phyloP scores from a whole-genome alignment of 1,140 invertebrate genomes.

The Monomorium pharaonis region DNA sequence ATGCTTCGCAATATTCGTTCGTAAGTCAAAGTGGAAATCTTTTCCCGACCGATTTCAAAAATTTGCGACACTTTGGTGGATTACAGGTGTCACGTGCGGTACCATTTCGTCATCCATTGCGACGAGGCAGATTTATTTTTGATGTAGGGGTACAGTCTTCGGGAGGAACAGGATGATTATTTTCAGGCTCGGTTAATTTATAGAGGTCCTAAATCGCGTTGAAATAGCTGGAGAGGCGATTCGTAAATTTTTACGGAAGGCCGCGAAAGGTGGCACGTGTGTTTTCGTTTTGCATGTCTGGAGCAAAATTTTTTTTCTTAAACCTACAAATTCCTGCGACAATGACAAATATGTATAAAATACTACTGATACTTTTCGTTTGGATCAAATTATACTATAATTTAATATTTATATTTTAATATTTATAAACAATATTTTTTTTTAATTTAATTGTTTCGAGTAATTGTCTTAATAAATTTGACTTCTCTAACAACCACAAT shows the following conservation, averaged over 20 bases:
- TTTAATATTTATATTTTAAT: no score
- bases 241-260: constrained; percentile 29
- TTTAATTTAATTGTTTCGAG: no score
- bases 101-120: background rate
- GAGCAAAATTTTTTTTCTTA: background rate
- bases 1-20: background rate
- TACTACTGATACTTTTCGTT: no score
- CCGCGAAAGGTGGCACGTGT: background rate
- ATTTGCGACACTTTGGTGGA: background rate
- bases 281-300: background rate
- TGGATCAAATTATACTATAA: no score
- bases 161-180: constrained; percentile 41
- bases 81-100: background rate
- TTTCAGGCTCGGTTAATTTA: constrained; percentile 41
- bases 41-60: background rate
- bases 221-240: background rate
- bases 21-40: background rate
- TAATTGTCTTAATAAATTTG: no score
- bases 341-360: no score
- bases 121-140: constrained; percentile 19
- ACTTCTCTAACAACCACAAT: no score
- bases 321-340: background rate
- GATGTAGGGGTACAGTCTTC: constrained; percentile 1
- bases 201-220: background rate
- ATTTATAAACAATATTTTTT: no score